Percentiles rank a stretch among this genome's conserved stretches.
These are phyloP conservation scores for Theropithecus gelada DNA, from an alignment of 2,113 vertebrate genomes.

Conservation along the genomic window DNA sequence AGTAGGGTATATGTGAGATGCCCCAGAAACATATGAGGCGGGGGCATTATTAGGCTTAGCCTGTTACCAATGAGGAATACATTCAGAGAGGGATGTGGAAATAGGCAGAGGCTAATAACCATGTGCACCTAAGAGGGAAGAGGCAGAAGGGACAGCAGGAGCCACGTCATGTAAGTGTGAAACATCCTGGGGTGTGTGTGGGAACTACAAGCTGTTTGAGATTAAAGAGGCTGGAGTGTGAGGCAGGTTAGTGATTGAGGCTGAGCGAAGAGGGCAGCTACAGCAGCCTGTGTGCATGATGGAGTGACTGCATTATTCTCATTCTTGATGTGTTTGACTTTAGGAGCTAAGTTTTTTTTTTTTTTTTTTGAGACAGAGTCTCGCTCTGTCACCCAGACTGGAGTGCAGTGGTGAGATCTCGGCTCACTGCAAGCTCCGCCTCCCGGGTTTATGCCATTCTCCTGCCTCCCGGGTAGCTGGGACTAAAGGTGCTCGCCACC, in stretches of 20 bases:
- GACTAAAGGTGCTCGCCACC: too few relatives aligned
- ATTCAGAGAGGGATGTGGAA: background rate
- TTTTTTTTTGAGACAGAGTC: too few relatives aligned
- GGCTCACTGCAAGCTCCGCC: too few relatives aligned
- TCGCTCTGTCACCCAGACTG: too few relatives aligned
- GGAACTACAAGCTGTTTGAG: background rate
- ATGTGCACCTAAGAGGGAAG: background rate
- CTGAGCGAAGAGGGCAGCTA: background rate
- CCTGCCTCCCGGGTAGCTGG: too few relatives aligned
- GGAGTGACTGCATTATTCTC: background rate
- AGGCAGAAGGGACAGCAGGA: constrained; percentile 1
- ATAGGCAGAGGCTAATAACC: background rate
- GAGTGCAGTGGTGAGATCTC: too few relatives aligned
- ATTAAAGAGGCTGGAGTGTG: background rate
- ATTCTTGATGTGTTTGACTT: background rate
- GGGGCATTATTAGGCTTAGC: background rate
- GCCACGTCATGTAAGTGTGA: background rate
- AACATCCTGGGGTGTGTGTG: background rate
- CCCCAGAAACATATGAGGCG: background rate
- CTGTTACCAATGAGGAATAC: background rate
- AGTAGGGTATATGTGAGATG: background rate
- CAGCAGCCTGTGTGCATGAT: background rate
- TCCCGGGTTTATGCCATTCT: too few relatives aligned
- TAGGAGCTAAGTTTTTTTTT: background rate
- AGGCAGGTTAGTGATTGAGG: background rate